Evolutionary conservation across 2,888 invertebrate species (phyloP), one percentile per base, ranked within the genome.

Genomic region (Pachymerium ferrugineum): DNA sequence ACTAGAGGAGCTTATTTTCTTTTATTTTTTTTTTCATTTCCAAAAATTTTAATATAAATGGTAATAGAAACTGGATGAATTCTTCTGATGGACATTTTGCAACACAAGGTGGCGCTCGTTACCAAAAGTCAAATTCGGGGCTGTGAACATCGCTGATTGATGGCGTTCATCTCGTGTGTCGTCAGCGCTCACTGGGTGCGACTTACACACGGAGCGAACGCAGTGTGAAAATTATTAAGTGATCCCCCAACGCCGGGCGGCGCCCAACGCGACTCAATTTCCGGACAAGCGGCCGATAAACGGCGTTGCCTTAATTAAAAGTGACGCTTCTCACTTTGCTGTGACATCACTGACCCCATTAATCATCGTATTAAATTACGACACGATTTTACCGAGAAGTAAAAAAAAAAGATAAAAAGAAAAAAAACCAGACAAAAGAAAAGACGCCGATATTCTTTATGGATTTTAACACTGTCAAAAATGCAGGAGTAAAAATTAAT

Each of bases 361-460:
- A 47, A 73, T 73, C 73, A 73, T 73, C 54, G 54, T 54, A 73
- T 73, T 73, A 62, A 73, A 73, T 73, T 73, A 73, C 72, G 72
- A 30, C 68, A 68, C 68, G 6, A 16, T 47, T n/a, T 47, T n/a
- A 6, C 22, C 6, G 16, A n/a, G n/a, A n/a, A n/a, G n/a, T 5
- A n/a, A n/a, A 22, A 16, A 47, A 47, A 47, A 14, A 47, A 47
- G 22, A 47, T n/a, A 8, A 16, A 47, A 47, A 47, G 16, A 47
- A 22, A 16, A 38, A 38, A 38, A 38, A 38, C 3, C 38, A n/a
- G 38, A 38, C 38, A 38, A n/a, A n/a, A n/a, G 12, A 38, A 2
- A 38, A 12, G 1, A 38, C 12, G 3, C 12, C n/a, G 38, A 38
- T n/a, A 38, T n/a, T 8, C 12, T 8, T n/a, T 8, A 33, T 2